Conservation (phyloP, 2,113 vertebrate species). For the Potamarius usumacintae region DNA sequence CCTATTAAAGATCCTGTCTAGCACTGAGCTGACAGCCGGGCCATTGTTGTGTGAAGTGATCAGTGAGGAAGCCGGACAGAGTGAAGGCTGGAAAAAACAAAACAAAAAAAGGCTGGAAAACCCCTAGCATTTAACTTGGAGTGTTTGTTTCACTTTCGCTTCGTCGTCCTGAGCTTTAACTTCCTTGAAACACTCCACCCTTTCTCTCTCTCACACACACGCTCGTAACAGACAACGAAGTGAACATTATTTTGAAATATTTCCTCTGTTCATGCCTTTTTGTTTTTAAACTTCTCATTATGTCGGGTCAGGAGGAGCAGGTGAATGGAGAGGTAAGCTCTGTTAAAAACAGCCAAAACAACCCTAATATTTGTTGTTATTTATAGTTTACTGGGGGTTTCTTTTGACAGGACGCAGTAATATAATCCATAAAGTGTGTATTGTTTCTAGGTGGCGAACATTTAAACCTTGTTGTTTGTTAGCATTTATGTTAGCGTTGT, state of each 20-base stretch:
- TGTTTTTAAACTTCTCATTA: background rate
- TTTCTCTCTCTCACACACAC: background rate
- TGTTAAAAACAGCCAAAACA: too few species aligned
- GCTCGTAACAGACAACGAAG: too few species aligned
- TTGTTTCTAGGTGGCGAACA: too few species aligned
- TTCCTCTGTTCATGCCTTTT: background rate
- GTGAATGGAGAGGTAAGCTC: conserved; percentile 5
- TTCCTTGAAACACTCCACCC: background rate
- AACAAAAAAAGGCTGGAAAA: background rate
- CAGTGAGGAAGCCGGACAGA: background rate
- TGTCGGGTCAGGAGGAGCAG: background rate
- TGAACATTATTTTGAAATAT: background rate
- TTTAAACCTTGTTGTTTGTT: too few species aligned
- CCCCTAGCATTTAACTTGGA: background rate
- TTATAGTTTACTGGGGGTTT: too few species aligned
- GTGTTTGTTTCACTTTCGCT: conserved; percentile 49
- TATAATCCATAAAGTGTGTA: too few species aligned
- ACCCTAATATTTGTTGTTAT: too few species aligned
- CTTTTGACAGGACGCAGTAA: too few species aligned
- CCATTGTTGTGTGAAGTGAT: background rate
- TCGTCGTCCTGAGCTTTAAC: background rate
- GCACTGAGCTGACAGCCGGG: background rate
- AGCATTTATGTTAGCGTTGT: too few species aligned
- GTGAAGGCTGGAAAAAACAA: background rate
- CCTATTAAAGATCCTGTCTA: too few species aligned